Conservation (phyloP, 2,888 invertebrate species). For the Tenthredo distinguenda region DNA sequence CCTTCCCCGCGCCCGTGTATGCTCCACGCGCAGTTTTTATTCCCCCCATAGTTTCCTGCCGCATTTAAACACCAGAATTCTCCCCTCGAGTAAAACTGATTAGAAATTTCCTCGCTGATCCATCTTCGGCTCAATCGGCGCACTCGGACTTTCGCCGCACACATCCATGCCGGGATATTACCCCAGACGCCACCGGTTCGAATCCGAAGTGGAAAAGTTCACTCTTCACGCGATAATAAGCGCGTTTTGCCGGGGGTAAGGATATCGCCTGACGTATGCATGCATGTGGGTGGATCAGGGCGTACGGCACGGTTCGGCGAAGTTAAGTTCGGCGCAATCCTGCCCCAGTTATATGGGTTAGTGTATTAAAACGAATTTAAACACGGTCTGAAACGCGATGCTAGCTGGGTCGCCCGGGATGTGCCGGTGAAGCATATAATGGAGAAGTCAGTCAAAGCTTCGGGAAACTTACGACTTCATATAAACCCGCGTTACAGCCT, state of each 20-base stretch:
- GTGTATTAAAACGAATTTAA: neutral
- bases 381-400: slow-evolving; percentile 2
- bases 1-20: neutral
- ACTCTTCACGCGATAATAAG: neutral
- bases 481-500: slow-evolving; percentile 2
- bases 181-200: neutral
- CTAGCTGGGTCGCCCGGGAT: neutral
- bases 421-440: slow-evolving; percentile 61
- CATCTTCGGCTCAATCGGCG: neutral
- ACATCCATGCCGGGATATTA: too few species aligned
- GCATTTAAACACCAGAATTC: neutral
- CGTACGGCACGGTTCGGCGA: neutral
- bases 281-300: neutral
- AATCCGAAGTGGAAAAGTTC: neutral
- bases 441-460: slow-evolving; percentile 72
- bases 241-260: neutral
- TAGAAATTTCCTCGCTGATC: neutral
- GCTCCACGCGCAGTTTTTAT: neutral
- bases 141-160: neutral
- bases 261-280: neutral
- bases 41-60: neutral
- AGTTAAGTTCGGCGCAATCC: neutral
- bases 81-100: neutral
- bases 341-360: neutral
- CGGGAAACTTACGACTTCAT: slow-evolving; percentile 62